phyloP scores from a whole-genome alignment of 2,797 vertebrate genomes.

The Clarias fuscus region DNA sequence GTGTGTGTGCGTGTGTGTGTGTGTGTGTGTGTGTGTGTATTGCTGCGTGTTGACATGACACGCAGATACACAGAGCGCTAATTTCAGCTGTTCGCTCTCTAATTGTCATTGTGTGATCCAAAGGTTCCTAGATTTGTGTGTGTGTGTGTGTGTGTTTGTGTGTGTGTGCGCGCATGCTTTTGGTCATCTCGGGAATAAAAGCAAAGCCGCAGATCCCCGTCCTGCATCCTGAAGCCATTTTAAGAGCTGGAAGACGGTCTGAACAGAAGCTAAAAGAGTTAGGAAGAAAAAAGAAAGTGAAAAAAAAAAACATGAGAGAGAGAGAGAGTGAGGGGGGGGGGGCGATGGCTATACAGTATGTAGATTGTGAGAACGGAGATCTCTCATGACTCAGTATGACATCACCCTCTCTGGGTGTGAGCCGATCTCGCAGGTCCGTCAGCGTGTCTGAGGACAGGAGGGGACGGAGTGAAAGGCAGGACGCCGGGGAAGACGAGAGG shows the following conservation, averaged over 20 bases:
- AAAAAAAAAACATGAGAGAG: neutral
- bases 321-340: neutral
- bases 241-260: conserved; percentile 22
- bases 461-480: neutral
- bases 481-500: neutral
- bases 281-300: neutral
- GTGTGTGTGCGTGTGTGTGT: neutral
- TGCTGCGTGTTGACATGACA: conserved; percentile 13
- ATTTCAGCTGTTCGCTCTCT: conserved; percentile 19
- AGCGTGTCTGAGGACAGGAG: neutral
- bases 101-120: conserved; percentile 38
- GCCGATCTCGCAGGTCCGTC: conserved; percentile 14
- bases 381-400: conserved; percentile 20
- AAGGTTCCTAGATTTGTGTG: neutral
- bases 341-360: neutral
- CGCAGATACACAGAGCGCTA: neutral
- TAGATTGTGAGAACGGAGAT: neutral
- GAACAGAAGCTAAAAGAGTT: neutral
- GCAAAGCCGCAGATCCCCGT: conserved; percentile 35
- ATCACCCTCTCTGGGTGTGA: conserved; percentile 1
- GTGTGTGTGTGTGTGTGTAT: conserved; percentile 13
- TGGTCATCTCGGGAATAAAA: conserved; percentile 45
- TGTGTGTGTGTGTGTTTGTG: conserved; percentile 21
- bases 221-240: conserved; percentile 27
- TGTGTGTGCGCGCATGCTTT: conserved; percentile 27